Percentiles rank a stretch among this genome's conserved stretches.
Conservation (phyloP, 1,140 invertebrate genomes). For the Drosophila sechellia region DNA sequence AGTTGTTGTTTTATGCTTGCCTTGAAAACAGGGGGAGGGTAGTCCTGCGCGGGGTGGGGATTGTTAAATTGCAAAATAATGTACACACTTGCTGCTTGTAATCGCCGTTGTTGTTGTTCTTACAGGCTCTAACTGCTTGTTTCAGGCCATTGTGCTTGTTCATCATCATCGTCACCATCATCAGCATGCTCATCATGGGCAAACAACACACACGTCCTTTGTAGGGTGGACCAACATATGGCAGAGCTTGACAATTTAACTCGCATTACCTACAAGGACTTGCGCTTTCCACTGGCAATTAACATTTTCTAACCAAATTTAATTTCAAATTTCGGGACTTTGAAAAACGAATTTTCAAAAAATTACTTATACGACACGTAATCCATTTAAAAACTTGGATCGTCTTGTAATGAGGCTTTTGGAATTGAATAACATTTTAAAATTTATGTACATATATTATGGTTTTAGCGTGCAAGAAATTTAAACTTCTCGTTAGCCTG, state of each 20-base stretch:
- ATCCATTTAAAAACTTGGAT: neutral
- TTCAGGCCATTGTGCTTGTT: conserved; percentile 78
- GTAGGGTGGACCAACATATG: conserved; percentile 24
- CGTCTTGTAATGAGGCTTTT: neutral
- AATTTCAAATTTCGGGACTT: conserved; percentile 1
- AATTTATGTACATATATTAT: neutral
- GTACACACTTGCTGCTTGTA: conserved; percentile 81
- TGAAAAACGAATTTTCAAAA: neutral
- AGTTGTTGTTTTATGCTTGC: conserved; percentile 55
- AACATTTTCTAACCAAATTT: conserved; percentile 11
- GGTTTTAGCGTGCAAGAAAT: neutral
- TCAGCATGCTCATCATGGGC: conserved; percentile 16
- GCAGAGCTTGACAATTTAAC: conserved; percentile 29
- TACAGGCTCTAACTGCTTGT: conserved; percentile 77
- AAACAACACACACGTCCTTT: conserved; percentile 32
- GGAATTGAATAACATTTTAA: neutral
- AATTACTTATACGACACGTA: conserved; percentile 14
- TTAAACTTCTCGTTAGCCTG: too few relatives aligned
- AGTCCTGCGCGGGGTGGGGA: conserved; percentile 17
- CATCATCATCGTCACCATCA: conserved; percentile 56
- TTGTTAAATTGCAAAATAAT: conserved; percentile 83
- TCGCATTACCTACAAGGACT: conserved; percentile 24
- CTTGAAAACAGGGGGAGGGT: conserved; percentile 37
- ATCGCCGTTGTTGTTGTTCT: conserved; percentile 70
- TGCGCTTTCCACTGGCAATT: conserved; percentile 13